phyloP scores from a whole-genome alignment of 1,140 invertebrate species.

The Colletes gigas region DNA sequence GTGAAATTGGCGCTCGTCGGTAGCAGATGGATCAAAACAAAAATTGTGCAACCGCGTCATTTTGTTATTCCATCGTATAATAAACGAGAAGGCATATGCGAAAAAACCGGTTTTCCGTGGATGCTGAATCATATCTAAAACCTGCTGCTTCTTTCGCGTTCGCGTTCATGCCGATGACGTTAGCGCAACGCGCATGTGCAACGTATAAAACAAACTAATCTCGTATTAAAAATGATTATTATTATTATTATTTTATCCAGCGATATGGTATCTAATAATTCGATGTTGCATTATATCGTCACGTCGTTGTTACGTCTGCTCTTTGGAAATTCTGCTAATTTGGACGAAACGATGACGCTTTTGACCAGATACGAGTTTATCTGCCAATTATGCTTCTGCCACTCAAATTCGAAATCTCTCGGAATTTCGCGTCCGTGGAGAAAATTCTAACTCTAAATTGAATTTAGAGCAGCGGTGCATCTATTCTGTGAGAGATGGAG shows the following conservation, averaged over 20 bases:
- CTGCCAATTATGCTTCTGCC: too few relatives aligned
- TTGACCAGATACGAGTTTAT: not conserved
- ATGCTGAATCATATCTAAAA: conserved; percentile 65
- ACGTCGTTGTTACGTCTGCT: not conserved
- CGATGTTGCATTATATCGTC: not conserved
- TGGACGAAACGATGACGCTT: not conserved
- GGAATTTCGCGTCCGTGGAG: too few relatives aligned
- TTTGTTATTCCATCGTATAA: conserved; percentile 55
- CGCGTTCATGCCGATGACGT: conserved; percentile 7
- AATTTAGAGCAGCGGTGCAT: too few relatives aligned
- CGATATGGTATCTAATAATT: not conserved
- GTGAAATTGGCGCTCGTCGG: not conserved
- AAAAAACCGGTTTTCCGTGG: conserved; percentile 59
- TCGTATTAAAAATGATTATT: not conserved
- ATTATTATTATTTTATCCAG: not conserved
- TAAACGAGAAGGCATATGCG: conserved; percentile 36
- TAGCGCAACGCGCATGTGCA: not conserved
- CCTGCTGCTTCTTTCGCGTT: conserved; percentile 37
- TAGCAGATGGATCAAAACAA: conserved; percentile 58
- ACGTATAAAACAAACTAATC: not conserved
- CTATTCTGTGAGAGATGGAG: too few relatives aligned
- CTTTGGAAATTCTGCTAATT: conserved; percentile 14
- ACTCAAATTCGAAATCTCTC: too few relatives aligned
- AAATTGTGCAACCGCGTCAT: conserved; percentile 56
- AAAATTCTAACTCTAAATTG: too few relatives aligned